These are phyloP conservation scores for Polyommatus icarus DNA, from an alignment of 2,888 invertebrate species.

Conservation along the genomic window DNA sequence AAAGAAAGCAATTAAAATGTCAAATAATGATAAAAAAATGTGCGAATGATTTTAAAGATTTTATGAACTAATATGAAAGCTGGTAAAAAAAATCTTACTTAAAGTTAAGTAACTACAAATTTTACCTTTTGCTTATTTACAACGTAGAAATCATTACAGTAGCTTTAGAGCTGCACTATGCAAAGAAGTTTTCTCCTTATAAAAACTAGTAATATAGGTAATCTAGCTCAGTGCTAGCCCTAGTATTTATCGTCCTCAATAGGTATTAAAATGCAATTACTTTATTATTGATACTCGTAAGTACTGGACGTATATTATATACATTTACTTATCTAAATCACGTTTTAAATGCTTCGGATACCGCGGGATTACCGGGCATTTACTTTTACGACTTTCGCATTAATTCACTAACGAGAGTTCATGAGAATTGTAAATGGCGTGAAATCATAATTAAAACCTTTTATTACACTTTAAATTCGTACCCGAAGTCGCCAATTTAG, in stretches of 20 bases:
- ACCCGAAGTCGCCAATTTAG: neutral
- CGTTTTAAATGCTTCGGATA: neutral
- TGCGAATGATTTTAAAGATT: too few species aligned
- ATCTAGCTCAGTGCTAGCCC: slow-evolving; percentile 6
- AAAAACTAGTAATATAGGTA: neutral
- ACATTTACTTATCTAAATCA: slow-evolving; percentile 24
- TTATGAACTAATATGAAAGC: too few species aligned
- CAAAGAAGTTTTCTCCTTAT: neutral
- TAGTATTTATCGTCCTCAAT: neutral
- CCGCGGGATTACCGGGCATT: neutral
- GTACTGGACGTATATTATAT: slow-evolving; percentile 10
- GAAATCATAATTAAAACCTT: neutral
- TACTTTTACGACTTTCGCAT: neutral
- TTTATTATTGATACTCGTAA: slow-evolving; percentile 24
- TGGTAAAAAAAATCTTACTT: too few species aligned
- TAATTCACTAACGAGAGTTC: slow-evolving; percentile 5
- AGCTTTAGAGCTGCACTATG: neutral
- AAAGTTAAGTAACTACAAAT: too few species aligned
- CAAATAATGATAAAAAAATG: too few species aligned
- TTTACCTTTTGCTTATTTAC: neutral
- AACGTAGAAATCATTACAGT: neutral
- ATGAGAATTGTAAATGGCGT: neutral
- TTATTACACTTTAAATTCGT: neutral
- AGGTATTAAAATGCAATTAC: slow-evolving; percentile 30
- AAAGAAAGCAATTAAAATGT: too few species aligned